phyloP scores from a whole-genome alignment of 2,113 vertebrate species.

The Bubalus kerabau region DNA sequence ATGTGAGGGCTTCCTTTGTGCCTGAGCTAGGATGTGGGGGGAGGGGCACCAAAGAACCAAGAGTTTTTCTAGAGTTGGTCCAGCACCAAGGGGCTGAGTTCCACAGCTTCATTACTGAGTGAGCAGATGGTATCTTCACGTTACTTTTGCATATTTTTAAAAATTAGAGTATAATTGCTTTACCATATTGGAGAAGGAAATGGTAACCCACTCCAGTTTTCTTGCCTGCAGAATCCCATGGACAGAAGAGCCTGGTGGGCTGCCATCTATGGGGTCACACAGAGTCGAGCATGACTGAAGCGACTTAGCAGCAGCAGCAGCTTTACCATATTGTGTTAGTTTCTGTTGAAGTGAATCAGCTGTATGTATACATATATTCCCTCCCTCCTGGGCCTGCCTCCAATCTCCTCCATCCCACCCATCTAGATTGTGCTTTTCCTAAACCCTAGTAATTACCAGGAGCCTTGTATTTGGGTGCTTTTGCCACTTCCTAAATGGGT shows the following conservation, averaged over 20 bases:
- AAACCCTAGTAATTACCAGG: neutral
- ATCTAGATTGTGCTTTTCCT: neutral
- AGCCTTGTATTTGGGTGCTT: neutral
- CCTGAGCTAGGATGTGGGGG: no score
- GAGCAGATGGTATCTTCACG: neutral
- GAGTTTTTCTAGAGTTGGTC: neutral
- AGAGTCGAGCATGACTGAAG: neutral
- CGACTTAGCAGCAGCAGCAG: no score
- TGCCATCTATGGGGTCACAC: neutral
- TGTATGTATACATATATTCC: neutral
- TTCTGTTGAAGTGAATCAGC: neutral
- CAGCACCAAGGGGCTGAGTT: neutral
- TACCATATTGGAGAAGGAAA: neutral
- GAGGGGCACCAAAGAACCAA: neutral
- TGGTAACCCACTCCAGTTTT: neutral
- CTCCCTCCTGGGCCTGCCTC: neutral
- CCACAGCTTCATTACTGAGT: neutral
- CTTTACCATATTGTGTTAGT: neutral
- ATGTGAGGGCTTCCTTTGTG: neutral
- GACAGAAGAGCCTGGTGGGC: neutral
- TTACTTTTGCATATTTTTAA: neutral
- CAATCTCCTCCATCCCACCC: neutral
- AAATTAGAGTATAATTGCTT: neutral
- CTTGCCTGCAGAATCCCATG: neutral
- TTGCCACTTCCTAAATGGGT: neutral